Percentiles rank a stretch among this genome's conserved stretches.
phyloP scores from a whole-genome alignment of 1,140 invertebrate genomes.

The Micrasema minimum region DNA sequence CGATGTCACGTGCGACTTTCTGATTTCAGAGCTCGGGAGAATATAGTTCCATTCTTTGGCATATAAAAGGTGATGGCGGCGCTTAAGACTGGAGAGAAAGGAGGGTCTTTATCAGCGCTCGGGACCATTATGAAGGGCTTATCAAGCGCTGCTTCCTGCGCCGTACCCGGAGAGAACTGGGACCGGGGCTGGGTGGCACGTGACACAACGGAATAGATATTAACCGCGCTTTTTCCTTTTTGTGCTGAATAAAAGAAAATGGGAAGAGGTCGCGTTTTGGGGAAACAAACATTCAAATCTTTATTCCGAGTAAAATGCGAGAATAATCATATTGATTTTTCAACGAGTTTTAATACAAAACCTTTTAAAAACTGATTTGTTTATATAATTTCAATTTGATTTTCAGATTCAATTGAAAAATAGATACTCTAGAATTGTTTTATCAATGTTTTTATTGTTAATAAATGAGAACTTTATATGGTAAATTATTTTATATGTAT shows the following conservation, averaged over 20 bases:
- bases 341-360: background rate
- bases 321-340: slow-evolving; percentile 9
- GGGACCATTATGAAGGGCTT: slow-evolving; percentile 66
- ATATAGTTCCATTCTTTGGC: slow-evolving; percentile 53
- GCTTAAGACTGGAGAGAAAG: slow-evolving; percentile 62
- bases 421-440: no score
- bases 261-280: slow-evolving; percentile 33
- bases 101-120: slow-evolving; percentile 62
- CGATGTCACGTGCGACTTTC: slow-evolving; percentile 24
- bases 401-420: no score
- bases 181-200: slow-evolving; percentile 49
- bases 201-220: slow-evolving; percentile 37
- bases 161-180: no score
- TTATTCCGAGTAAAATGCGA: slow-evolving; percentile 6
- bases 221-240: slow-evolving; percentile 39
- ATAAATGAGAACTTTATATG: no score
- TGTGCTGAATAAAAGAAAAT: slow-evolving; percentile 38
- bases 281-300: slow-evolving; percentile 5
- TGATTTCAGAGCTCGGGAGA: slow-evolving; percentile 56
- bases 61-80: slow-evolving; percentile 53
- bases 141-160: slow-evolving; percentile 62
- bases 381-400: no score
- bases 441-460: no score
- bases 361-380: no score
- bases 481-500: no score